Percentiles rank a stretch among this genome's conserved stretches.
Conservation (phyloP, 1,140 invertebrate species). For the Bombus pyrosoma region DNA sequence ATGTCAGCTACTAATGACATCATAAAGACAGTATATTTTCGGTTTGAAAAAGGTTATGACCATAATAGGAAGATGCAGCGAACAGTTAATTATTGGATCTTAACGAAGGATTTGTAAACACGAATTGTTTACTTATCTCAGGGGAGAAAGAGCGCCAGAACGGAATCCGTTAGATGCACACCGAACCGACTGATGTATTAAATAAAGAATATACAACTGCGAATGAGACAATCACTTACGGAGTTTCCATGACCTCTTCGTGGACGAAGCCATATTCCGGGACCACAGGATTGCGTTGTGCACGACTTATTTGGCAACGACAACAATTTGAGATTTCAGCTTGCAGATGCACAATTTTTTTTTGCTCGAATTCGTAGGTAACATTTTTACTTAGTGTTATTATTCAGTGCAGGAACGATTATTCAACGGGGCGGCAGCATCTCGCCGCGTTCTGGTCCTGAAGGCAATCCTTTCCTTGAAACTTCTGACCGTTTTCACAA, state of each 20-base stretch:
- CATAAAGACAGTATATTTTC: constrained; percentile 1
- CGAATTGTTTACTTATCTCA: constrained; percentile 28
- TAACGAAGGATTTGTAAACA: constrained; percentile 45
- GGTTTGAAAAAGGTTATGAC: constrained; percentile 44
- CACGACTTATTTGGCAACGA: constrained; percentile 81
- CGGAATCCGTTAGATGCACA: neutral
- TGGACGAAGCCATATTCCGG: constrained; percentile 83
- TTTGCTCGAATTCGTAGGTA: constrained; percentile 62
- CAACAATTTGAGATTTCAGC: constrained; percentile 74
- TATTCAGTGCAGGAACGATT: neutral
- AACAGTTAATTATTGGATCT: neutral
- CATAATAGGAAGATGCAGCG: constrained; percentile 39
- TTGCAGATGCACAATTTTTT: constrained; percentile 71
- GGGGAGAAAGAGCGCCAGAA: constrained; percentile 13
- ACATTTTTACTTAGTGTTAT: constrained; percentile 61
- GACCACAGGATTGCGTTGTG: constrained; percentile 70
- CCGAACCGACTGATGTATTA: neutral
- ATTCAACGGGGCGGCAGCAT: constrained; percentile 45
- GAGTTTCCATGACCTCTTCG: constrained; percentile 85
- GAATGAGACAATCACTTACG: constrained; percentile 79
- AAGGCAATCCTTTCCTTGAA: constrained; percentile 46
- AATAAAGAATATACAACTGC: constrained; percentile 14
- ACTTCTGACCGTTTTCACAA: constrained; percentile 54
- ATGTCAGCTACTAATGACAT: constrained; percentile 21
- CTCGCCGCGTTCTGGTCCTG: constrained; percentile 45